Conservation (phyloP, 2,797 vertebrate species). For the Phaenicophaeus curvirostris region DNA sequence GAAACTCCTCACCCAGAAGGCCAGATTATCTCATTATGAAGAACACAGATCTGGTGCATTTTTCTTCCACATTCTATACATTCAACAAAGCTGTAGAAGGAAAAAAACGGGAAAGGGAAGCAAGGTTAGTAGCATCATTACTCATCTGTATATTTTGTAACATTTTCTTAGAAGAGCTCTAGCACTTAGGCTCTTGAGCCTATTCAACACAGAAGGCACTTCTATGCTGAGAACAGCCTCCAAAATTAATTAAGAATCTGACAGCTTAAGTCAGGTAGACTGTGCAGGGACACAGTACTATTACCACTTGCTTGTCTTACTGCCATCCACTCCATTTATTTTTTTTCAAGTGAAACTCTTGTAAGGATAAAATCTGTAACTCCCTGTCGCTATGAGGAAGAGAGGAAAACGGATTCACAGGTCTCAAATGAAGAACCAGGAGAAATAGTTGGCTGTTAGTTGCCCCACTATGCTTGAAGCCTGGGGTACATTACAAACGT, state of each 20-base stretch:
- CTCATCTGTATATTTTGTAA: background rate
- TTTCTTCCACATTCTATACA: conserved; percentile 96
- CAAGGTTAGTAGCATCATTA: background rate
- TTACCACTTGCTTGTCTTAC: background rate
- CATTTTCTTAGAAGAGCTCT: background rate
- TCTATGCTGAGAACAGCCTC: background rate
- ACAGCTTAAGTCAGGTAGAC: background rate
- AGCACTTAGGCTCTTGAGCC: background rate
- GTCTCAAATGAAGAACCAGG: background rate
- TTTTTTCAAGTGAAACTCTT: background rate
- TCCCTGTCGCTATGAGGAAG: background rate
- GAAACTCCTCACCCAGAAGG: conserved; percentile 88
- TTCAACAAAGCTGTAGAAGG: conserved; percentile 89
- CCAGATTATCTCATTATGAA: conserved; percentile 97
- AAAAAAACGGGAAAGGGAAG: background rate
- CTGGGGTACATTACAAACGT: background rate
- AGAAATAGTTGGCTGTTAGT: background rate
- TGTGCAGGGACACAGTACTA: background rate
- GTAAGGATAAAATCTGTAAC: background rate
- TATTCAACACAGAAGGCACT: background rate
- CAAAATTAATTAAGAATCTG: background rate
- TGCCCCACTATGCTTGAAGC: background rate
- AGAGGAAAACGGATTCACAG: background rate
- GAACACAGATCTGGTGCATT: conserved; percentile 99
- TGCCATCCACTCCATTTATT: background rate